A percentile compares a stretch with the other conserved stretches of the same genome.
Conservation (phyloP, 2,888 invertebrate genomes). For the Sphinx pinastri region DNA sequence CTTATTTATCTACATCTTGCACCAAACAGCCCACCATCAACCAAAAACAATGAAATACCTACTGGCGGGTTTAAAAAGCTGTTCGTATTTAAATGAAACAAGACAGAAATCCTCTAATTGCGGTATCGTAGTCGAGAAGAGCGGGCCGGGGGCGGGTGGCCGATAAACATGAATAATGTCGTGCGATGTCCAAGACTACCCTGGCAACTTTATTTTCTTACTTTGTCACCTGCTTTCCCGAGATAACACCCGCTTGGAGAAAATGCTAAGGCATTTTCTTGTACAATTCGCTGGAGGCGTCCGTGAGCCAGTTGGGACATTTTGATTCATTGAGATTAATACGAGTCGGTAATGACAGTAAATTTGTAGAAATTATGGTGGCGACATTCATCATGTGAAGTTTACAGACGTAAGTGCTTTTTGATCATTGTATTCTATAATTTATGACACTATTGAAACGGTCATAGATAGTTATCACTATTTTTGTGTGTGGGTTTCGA, state of each 20-base stretch:
- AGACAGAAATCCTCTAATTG: constrained; percentile 74
- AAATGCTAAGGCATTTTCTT: constrained; percentile 34
- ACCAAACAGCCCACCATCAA: no score
- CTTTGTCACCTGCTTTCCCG: constrained; percentile 68
- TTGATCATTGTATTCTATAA: neutral
- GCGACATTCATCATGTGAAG: constrained; percentile 23
- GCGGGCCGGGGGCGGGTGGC: constrained; percentile 47
- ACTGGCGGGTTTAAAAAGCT: constrained; percentile 38
- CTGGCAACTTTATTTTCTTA: constrained; percentile 52
- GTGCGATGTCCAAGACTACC: constrained; percentile 69
- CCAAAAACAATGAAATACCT: constrained; percentile 32
- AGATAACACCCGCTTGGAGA: constrained; percentile 58
- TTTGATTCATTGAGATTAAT: constrained; percentile 63
- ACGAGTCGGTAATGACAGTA: constrained; percentile 51
- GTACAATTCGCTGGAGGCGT: constrained; percentile 38
- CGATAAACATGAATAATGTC: constrained; percentile 83
- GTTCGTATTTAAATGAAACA: constrained; percentile 38
- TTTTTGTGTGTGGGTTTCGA: neutral
- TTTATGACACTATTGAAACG: neutral
- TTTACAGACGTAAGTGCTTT: constrained; percentile 6
- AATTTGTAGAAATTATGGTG: constrained; percentile 43
- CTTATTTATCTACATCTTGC: no score
- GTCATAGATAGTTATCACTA: no score
- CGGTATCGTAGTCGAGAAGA: constrained; percentile 56
- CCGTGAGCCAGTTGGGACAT: constrained; percentile 38